A percentile compares a stretch with the other conserved stretches of the same genome.
Conservation (phyloP, 2,888 invertebrate species). For the Trachelus stipa region DNA sequence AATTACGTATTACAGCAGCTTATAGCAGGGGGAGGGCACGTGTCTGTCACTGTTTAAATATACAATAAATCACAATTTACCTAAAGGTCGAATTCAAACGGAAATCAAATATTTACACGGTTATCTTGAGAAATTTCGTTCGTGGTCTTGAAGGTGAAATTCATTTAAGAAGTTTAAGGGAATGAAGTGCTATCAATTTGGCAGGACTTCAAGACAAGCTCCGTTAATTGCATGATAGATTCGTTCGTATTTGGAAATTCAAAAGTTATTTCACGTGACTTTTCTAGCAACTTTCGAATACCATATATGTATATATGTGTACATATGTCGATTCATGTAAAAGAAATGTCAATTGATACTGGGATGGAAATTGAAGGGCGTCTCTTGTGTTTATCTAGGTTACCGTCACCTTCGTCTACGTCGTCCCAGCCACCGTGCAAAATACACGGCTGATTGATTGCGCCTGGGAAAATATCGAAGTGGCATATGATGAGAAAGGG, state of each 20-base stretch:
- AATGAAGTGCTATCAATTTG: not conserved
- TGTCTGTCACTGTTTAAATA: not conserved
- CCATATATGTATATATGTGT: not conserved
- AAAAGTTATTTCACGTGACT: not conserved
- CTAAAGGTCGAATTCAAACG: not conserved
- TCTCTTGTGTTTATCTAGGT: not conserved
- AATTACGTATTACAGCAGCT: not conserved
- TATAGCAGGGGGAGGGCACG: not conserved
- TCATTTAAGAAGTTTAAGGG: not conserved
- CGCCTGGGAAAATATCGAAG: constrained; percentile 32
- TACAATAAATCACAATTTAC: not conserved
- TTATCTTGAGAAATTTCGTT: not conserved
- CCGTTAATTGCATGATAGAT: not conserved
- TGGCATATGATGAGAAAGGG: constrained; percentile 10
- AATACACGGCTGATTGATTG: constrained; percentile 38
- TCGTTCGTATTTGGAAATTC: not conserved
- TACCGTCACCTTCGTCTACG: not conserved
- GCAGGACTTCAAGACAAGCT: not conserved
- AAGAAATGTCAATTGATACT: not conserved
- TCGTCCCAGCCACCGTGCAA: not conserved
- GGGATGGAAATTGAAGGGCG: not conserved
- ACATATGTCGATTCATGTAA: not conserved
- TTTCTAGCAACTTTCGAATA: not conserved
- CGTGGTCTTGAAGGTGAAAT: not conserved
- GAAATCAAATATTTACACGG: not conserved